These are phyloP conservation scores for Hemicentrotus pulcherrimus DNA, from an alignment of 35 echinoderm and acorn worm genomes.

Conservation along the genomic window DNA sequence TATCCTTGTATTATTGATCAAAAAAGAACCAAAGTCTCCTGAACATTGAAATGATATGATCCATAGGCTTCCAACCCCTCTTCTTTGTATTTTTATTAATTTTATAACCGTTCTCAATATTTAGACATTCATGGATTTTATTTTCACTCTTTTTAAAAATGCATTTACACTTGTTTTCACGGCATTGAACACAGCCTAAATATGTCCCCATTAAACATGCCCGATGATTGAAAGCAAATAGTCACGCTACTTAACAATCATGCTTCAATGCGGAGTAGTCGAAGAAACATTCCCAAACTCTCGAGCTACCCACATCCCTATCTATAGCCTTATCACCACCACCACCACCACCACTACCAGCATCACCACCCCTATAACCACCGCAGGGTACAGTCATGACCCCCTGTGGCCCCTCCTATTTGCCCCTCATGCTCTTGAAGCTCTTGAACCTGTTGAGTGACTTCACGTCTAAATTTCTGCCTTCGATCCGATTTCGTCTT, in stretches of 20 bases:
- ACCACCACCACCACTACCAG: not conserved
- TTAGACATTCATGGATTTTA: not conserved
- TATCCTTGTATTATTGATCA: not conserved
- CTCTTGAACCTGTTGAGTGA: conserved; percentile 31
- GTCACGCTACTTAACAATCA: not conserved
- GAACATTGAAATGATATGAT: not conserved
- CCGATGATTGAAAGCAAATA: not conserved
- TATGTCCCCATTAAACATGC: not conserved
- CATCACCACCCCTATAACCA: not conserved
- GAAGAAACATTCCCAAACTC: not conserved
- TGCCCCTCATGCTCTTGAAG: not conserved
- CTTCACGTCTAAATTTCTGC: conserved; percentile 21
- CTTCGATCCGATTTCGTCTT: conserved; percentile 13
- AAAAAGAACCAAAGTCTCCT: not conserved
- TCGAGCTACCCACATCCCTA: not conserved
- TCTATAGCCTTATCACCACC: not conserved
- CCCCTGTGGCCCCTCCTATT: conserved; percentile 33
- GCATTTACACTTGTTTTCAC: not conserved
- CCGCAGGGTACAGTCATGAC: conserved; percentile 17
- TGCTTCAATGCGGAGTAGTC: not conserved
- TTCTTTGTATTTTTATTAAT: not conserved
- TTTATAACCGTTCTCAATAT: not conserved
- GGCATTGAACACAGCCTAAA: not conserved
- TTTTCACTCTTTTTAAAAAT: not conserved
- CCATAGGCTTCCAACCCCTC: not conserved